A percentile compares a stretch with the other conserved stretches of the same genome.
phyloP scores from a whole-genome alignment of 2,888 invertebrate species.

The Catonia carolina region DNA sequence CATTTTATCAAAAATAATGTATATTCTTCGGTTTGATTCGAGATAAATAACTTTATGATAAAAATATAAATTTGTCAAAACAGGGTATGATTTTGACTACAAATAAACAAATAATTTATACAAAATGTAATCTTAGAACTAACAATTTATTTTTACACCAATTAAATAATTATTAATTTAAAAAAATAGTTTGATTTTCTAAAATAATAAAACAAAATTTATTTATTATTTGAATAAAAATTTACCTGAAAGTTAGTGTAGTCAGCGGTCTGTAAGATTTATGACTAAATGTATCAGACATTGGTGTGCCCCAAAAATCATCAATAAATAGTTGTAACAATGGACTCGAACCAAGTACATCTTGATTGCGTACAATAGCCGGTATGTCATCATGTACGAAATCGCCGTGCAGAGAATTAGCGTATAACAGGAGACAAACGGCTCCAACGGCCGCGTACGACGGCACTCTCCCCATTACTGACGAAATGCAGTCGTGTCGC shows the following conservation, averaged over 20 bases:
- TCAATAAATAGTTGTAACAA: slow-evolving; percentile 59
- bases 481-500: not conserved
- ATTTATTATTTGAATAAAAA: slow-evolving; percentile 25
- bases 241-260: slow-evolving; percentile 79
- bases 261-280: slow-evolving; percentile 83
- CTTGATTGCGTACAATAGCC: slow-evolving; percentile 72
- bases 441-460: slow-evolving; percentile 3
- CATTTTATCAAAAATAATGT: too few species aligned
- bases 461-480: slow-evolving; percentile 3
- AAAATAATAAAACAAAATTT: too few species aligned
- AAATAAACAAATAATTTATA: too few species aligned
- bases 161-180: too few species aligned
- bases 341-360: slow-evolving; percentile 63
- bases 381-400: slow-evolving; percentile 86
- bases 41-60: too few species aligned
- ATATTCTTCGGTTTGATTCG: too few species aligned
- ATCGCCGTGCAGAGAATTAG: slow-evolving; percentile 66
- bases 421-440: not conserved
- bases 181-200: too few species aligned
- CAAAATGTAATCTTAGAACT: too few species aligned
- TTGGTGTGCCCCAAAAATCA: slow-evolving; percentile 85
- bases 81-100: too few species aligned
- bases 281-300: slow-evolving; percentile 74
- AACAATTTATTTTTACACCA: too few species aligned
- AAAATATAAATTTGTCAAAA: too few species aligned